Conservation (phyloP, 2,113 vertebrate species). For the Megaleporinus macrocephalus region DNA sequence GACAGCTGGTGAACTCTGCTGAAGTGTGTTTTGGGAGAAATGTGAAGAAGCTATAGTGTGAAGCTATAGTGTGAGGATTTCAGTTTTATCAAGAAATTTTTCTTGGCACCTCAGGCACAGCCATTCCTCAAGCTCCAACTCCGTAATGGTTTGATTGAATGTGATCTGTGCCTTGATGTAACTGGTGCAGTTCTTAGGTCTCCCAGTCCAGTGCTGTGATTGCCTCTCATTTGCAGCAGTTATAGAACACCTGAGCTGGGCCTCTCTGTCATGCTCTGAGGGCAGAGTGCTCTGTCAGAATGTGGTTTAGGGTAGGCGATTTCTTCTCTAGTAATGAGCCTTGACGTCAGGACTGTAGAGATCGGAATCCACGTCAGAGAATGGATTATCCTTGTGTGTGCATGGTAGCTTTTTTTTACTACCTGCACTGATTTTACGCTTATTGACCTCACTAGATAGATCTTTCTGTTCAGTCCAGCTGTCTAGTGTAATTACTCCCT, state of each 20-base stretch:
- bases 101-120: neutral
- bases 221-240: neutral
- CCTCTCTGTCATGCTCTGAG: neutral
- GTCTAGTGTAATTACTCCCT: neutral
- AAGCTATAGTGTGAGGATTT: no score
- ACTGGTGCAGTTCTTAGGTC: neutral
- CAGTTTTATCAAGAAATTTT: no score
- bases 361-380: neutral
- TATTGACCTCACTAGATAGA: neutral
- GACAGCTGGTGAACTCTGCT: no score
- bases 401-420: neutral
- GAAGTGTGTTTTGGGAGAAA: no score
- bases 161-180: neutral
- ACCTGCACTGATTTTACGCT: neutral
- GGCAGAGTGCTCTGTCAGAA: neutral
- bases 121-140: neutral
- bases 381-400: conserved; percentile 1
- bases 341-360: neutral
- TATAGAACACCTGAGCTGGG: neutral
- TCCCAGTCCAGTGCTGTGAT: neutral
- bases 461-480: neutral
- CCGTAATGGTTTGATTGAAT: neutral
- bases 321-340: neutral
- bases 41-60: neutral
- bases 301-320: neutral